Base-by-base conservation (phyloP, 1,140 invertebrate species). In the Proctacanthus coquilletti region DNA sequence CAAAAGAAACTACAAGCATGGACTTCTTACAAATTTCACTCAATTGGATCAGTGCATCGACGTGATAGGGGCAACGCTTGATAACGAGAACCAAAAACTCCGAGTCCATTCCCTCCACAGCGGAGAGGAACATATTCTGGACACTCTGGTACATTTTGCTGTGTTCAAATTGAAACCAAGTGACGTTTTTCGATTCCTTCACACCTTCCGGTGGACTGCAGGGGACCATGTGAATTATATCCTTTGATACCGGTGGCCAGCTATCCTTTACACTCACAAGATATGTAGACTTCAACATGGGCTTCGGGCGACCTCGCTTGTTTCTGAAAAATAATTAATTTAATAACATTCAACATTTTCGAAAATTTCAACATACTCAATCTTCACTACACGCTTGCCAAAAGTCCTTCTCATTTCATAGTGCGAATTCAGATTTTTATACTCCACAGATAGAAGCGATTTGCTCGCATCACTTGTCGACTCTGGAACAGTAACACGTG, bases 391-490 rank as follows among this genome's bases (percentile, higher is more conserved):
- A 58, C 78, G 79, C 8, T 77, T 76, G 5, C 87, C 86, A 70
- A 92, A 92, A 46, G 86, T 81, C 49, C 74, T 73, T 40, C 76
- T 80, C 42, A 91, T 63, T 64, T 93, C 88, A 63, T 84, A 83
- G 37, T 79, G 77, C 20, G 78, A 71, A 65, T 87, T 88, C 3
- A 93, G 61, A 60, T 84, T 65, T 52, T 80, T 84, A 36, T 71
- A 64, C 34, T 84, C 75, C 3, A 84, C 62, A 19, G 50, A 62
- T 8, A 86, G 50, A 21, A 76, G 53, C 36, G 64, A 59, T 37
- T 73, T 69, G 36, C 60, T 58, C 3, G 56, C 47, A 38, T 46
- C 46, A 11, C 43, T 31, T 36, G 14, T 33, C 36, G 9, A 13
- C 5, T 2, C 37, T 10, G 6, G n/a, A 2, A 15, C 18, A n/a